Evolutionary conservation across 2,113 vertebrate genomes (phyloP).

Genomic region (Tympanuchus pallidicinctus): DNA sequence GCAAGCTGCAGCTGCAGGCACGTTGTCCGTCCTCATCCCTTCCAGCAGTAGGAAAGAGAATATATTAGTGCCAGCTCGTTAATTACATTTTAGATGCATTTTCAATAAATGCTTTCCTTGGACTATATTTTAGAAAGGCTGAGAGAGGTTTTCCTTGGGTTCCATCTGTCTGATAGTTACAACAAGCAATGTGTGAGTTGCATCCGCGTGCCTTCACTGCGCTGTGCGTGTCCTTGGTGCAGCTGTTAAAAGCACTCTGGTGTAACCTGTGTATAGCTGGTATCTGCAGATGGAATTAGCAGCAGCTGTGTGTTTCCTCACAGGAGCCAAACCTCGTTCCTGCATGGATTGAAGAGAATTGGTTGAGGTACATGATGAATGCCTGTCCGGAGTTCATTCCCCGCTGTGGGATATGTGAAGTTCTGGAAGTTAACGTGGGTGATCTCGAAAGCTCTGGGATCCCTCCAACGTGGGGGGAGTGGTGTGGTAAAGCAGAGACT

Average conservation of each 20-base stretch:
- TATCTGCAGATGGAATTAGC: constrained; percentile 24
- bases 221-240: rapidly evolving
- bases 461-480: rapidly evolving
- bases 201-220: background rate
- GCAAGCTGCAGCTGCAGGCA: constrained; percentile 58
- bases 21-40: background rate
- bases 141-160: background rate
- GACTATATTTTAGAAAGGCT: background rate
- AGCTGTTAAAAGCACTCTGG: constrained; percentile 5
- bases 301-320: background rate
- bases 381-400: constrained; percentile 3
- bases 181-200: background rate
- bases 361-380: background rate
- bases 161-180: background rate
- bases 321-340: constrained; percentile 39
- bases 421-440: background rate
- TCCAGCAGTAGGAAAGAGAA: background rate
- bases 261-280: background rate
- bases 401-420: background rate
- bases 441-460: background rate
- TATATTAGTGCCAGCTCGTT: background rate
- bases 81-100: background rate
- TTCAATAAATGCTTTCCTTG: background rate
- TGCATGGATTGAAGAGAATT: constrained; percentile 59
- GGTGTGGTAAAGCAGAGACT: background rate